Conservation (phyloP, 2,888 invertebrate genomes). For the Beris chalybata region DNA sequence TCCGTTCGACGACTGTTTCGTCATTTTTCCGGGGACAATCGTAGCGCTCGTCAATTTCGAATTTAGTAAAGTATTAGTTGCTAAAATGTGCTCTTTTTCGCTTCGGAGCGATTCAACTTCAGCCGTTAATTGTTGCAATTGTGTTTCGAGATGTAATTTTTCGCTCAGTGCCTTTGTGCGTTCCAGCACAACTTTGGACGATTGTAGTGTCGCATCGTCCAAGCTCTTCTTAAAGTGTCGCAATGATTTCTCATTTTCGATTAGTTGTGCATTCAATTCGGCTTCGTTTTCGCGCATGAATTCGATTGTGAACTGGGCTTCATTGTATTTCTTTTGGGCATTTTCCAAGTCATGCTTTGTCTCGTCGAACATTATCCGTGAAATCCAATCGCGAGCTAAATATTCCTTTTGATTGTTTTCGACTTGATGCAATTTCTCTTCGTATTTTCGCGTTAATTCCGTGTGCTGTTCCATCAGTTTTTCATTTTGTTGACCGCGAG, state of each 20-base stretch:
- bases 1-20: conserved; percentile 32
- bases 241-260: conserved; percentile 58
- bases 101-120: conserved; percentile 44
- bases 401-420: conserved; percentile 55
- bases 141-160: conserved; percentile 64
- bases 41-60: conserved; percentile 15
- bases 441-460: conserved; percentile 43
- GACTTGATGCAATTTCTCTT: conserved; percentile 43
- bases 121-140: conserved; percentile 45
- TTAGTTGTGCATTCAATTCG: conserved; percentile 52
- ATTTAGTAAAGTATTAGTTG: conserved; percentile 40
- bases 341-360: conserved; percentile 57
- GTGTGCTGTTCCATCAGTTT: conserved; percentile 44
- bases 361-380: conserved; percentile 62
- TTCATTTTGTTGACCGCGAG: conserved; percentile 46
- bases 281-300: conserved; percentile 55
- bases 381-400: conserved; percentile 60
- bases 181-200: conserved; percentile 73
- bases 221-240: conserved; percentile 66
- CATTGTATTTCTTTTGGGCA: conserved; percentile 56
- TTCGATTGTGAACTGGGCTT: conserved; percentile 54
- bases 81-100: conserved; percentile 50
- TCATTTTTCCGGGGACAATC: conserved; percentile 46
- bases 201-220: conserved; percentile 72
- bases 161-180: conserved; percentile 74